phyloP scores from a whole-genome alignment of 2,797 vertebrate genomes.

The Picus viridis region DNA sequence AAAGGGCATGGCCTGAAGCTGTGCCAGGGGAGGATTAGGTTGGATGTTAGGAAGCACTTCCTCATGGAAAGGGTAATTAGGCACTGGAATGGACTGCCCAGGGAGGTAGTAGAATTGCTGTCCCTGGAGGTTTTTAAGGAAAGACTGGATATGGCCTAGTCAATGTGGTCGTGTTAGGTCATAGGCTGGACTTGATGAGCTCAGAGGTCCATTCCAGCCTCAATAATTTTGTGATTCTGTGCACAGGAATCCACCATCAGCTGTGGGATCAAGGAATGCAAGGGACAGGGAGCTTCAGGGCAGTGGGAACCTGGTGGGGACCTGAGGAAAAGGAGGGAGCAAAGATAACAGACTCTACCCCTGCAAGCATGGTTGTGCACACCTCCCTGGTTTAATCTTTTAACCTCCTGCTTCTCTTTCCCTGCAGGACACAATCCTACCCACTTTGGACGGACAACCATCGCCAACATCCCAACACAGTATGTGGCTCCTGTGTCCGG shows the following conservation, averaged over 20 bases:
- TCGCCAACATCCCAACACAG: slow-evolving; percentile 91
- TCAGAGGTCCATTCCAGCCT: too few species aligned
- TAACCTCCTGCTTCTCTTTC: neutral
- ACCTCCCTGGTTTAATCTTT: neutral
- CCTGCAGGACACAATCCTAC: slow-evolving; percentile 88
- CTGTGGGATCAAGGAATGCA: neutral
- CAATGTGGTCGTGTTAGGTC: too few species aligned
- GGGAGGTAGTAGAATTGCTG: too few species aligned
- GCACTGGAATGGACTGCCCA: too few species aligned
- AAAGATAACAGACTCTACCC: neutral
- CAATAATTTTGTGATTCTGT: neutral
- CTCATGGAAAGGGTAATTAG: too few species aligned
- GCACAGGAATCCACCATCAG: neutral
- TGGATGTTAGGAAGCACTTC: too few species aligned
- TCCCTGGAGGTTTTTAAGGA: too few species aligned
- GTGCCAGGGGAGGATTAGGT: too few species aligned
- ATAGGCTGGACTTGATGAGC: too few species aligned
- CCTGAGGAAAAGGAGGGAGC: neutral
- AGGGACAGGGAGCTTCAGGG: neutral
- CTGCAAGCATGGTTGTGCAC: accelerated
- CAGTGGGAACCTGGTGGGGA: neutral
- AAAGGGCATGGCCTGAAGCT: too few species aligned
- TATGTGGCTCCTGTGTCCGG: slow-evolving; percentile 76
- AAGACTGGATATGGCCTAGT: too few species aligned
- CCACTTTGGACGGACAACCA: slow-evolving; percentile 94